Evolutionary conservation across 2,113 vertebrate species (phyloP), one percentile per base, ranked within the genome.

Genomic region (Prinia subflava): DNA sequence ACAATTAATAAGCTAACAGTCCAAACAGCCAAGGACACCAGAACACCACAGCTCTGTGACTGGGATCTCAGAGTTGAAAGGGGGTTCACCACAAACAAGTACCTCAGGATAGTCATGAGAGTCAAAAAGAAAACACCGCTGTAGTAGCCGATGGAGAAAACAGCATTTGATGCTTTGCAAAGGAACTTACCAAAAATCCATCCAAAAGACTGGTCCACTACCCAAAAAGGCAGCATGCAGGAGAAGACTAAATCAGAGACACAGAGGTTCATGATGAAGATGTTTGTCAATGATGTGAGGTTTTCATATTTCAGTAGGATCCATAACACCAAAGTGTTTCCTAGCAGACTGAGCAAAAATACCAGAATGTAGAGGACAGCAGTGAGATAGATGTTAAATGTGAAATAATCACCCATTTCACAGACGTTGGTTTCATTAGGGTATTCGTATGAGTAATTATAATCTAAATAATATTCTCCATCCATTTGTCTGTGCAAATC

Each of bases 201-300:
- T 33, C 96, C 97, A 6, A 94, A 57, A 62, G 97, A 62, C 64
- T 98, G 92, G 21, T 97, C 97, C 55, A 95, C 86, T 44, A 97
- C 94, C 98, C 98, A 99, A 91, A 99, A 98, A 5, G 99, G 99
- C 74, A 99, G 73, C 50, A 98, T 97, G 37, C 96, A 88, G 16
- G 98, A 98, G 97, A 99, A 99, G 25, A 98, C 63, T 83, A 99
- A 97, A 81, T 99, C 99, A 1, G 99, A 99, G 74, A 99, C 42
- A 63, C 98, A 99, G 94, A 99, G 97, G 91, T 99, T 99, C 86
- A 99, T 90, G 94, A 99, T 98, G 86, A 99, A 98, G 30, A 98
- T 15, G 9, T 99, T 99, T 64, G 98, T 99, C 93, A 99, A 95
- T 42, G 98, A 98, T 71, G 93, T 98, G 11, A 99, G 94, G 81